Base-by-base conservation (phyloP, 2,888 invertebrate genomes). In the Eumerus sabulonum region DNA sequence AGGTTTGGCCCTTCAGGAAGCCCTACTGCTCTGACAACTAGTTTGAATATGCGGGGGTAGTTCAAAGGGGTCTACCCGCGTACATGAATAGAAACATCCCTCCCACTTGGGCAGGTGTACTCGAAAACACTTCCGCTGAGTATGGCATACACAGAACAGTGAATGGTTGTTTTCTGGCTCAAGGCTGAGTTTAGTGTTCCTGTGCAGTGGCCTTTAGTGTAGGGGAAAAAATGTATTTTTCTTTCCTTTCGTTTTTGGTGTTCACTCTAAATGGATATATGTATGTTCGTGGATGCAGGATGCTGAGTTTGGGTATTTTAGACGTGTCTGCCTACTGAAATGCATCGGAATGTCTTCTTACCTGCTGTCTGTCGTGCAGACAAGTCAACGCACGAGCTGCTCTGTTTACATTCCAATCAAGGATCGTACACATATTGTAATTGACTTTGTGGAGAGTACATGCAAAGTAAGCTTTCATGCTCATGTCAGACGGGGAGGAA, bases 151-250 rank as follows among this genome's bases (percentile, higher is more conserved):
- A 27, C 27, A 27, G 27, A 2, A 27, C 27, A 42, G 13, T 44
- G 11, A 13, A 50, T 17, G 1, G 14, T 45, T 48, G 38, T 35
- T 36, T 59, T 44, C 27, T 40, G 12, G 14, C 45, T 68, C 60
- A 68, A 68, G 68, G 60, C 53, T 68, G 45, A 53, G 16, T 16
- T 59, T 50, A 42, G 42, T 27, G 27, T 27, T 27, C 7, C 27
- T 27, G 27, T 27, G 27, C 27, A 27, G 27, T 27, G 27, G 27
- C 27, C 27, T 7, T 27, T 27, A 7, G 7, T 27, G 27, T 7
- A 27, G 27, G 27, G 27, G 27, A 27, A 27, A 27, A 27, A 27
- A 27, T 4, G 40, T 14, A 44, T 42, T 13, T 51, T 14, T 16
- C 14, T 27, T 27, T 50, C 27, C 50, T 45, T 44, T 13, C 36